phyloP scores from a whole-genome alignment of 2,113 vertebrate species.

The Amphilophus citrinellus region DNA sequence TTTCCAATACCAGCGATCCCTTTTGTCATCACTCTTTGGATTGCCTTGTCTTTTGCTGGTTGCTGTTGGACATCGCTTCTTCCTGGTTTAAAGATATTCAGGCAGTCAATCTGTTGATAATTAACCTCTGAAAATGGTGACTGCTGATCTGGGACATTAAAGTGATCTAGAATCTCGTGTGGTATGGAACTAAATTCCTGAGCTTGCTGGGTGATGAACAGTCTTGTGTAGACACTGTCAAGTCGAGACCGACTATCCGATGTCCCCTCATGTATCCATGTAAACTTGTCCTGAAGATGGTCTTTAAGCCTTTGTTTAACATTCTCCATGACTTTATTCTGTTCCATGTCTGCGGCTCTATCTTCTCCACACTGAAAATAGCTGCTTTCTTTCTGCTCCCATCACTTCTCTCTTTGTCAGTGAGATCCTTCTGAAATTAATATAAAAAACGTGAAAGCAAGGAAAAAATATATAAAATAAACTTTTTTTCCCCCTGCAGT shows the following conservation, averaged over 20 bases:
- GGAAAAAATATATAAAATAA: not conserved
- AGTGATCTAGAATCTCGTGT: not conserved
- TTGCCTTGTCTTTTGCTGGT: fast-evolving
- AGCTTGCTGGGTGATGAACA: not conserved
- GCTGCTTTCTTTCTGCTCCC: not conserved
- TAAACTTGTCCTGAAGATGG: not conserved
- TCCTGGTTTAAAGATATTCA: not conserved
- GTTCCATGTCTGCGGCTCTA: not conserved
- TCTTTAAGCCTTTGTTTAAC: not conserved
- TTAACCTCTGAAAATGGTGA: fast-evolving
- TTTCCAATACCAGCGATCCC: conserved; percentile 36
- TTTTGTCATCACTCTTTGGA: conserved; percentile 23
- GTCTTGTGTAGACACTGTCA: not conserved
- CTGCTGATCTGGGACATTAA: not conserved
- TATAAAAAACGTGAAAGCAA: not conserved
- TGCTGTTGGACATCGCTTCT: not conserved
- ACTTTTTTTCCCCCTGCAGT: no score
- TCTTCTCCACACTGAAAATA: not conserved
- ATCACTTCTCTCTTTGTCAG: not conserved
- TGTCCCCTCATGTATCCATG: not conserved
- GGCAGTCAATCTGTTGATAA: not conserved
- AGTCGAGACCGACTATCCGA: fast-evolving
- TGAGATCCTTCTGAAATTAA: not conserved
- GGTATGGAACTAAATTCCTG: fast-evolving
- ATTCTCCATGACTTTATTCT: not conserved